Evolutionary conservation across 2,888 invertebrate species (phyloP), one percentile per base, ranked within the genome.

Genomic region (Gymnoscelis rufifasciata): DNA sequence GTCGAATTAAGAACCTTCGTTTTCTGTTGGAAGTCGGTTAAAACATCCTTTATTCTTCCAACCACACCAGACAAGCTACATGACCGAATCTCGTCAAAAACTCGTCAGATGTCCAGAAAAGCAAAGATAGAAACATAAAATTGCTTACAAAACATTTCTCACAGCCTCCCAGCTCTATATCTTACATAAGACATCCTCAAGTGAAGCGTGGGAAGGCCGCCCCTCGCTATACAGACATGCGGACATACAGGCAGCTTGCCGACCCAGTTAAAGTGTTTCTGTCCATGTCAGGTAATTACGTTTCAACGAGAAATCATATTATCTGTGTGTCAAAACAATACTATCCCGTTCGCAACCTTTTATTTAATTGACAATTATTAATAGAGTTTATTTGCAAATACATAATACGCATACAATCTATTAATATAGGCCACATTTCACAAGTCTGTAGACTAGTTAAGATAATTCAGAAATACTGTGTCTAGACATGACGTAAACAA

Each of bases 251-350:
- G 38, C 2, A 31, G 5, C 27, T 29, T 30, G 28, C 19, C 42
- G 45, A 50, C 42, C 49, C 31, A 50, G 29, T 42, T 50, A n/a
- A 12, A 45, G 3, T 19, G 31, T 37, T 48, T 37, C 43, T 43
- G 38, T 14, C 30, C 28, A 7, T 23, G 38, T 30, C 40, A 23
- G 33, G 29, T 38, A 37, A 37, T 39, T 30, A 39, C 36, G 19
- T 35, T 15, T 15, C 8, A 6, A 31, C 38, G 5, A 11, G 26
- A 33, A 7, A 31, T 30, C 31, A 31, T n/a, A 15, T 19, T 8
- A 14, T n/a, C 31, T 8, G 7, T 13, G 8, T 31, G 12, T 14
- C 4, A 19, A 19, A 19, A 19, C 19, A 19, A 3, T 3, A 19
- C 2, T 19, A 19, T 3, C 19, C 19, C 5, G 2, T 19, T 19